Conservation (phyloP, 1,140 invertebrate genomes). For the Dendrolimus punctatus region DNA sequence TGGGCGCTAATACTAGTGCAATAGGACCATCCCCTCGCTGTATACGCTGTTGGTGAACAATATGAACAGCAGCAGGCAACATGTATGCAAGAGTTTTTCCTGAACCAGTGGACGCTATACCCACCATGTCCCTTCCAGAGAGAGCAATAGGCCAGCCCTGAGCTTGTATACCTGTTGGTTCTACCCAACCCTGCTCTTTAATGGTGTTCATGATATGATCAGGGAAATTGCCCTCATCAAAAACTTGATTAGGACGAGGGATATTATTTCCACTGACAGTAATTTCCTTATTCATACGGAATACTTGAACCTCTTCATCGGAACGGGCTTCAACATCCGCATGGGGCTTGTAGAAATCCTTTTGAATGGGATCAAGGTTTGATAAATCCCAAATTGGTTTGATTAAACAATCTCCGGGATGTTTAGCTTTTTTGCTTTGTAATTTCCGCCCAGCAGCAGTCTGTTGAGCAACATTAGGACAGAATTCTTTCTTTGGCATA, state of each 20-base stretch:
- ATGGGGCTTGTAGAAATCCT: conserved; percentile 94
- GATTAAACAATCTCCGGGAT: conserved; percentile 83
- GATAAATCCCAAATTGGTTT: conserved; percentile 89
- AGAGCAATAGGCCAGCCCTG: conserved; percentile 95
- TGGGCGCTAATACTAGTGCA: conserved; percentile 94
- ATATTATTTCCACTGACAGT: conserved; percentile 88
- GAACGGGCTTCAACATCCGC: conserved; percentile 80
- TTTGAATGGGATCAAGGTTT: conserved; percentile 87
- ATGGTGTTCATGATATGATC: conserved; percentile 86
- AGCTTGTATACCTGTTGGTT: conserved; percentile 91
- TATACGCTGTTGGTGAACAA: conserved; percentile 80
- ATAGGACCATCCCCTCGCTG: conserved; percentile 91
- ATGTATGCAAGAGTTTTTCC: conserved; percentile 93
- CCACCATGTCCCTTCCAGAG: conserved; percentile 92
- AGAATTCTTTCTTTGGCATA: conserved; percentile 50
- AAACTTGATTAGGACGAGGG: conserved; percentile 88
- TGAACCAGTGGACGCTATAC: conserved; percentile 96
- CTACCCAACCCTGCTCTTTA: conserved; percentile 85
- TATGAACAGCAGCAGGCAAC: conserved; percentile 84
- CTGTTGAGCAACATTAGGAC: conserved; percentile 29
- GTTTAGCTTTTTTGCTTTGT: conserved; percentile 77
- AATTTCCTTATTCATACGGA: conserved; percentile 85
- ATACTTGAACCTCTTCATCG: conserved; percentile 82
- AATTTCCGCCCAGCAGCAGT: conserved; percentile 70
- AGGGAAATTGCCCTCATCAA: conserved; percentile 92